Evolutionary conservation across 2,888 invertebrate genomes (phyloP), one percentile per base, ranked within the genome.

Genomic region (Biston stratarius): DNA sequence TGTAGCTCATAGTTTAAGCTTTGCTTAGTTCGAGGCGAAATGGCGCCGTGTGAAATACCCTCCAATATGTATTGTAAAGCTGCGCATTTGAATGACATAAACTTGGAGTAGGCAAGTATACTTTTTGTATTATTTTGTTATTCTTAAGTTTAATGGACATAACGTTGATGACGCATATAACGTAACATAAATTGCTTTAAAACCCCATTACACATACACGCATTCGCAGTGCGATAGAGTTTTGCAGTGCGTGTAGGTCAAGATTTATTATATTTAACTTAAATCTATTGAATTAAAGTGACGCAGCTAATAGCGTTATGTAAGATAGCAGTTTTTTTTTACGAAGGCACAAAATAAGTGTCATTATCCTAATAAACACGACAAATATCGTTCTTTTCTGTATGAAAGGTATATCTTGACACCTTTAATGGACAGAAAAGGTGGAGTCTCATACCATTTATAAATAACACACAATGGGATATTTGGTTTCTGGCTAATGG

Each of bases 401-500:
- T 33, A 57, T 56, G 47, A 38, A 49, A 38, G 52, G 48, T 40
- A 53, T 34, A 47, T 34, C 60, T 45, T 44, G 61, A 44, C 55
- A 57, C 55, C 45, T 51, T 9, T 64, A 62, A 66, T 61, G 63
- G 64, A 64, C 45, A 48, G 53, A 42, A 14, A 49, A 60, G 69
- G 61, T 63, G 74, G 63, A 64, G 64, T 58, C 73, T 69, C 47
- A 62, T 69, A 42, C 36, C 67, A 69, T 73, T 74, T 76, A 79
- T 74, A 73, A 77, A 78, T 77, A 78, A 66, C 72, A 55, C 47
- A 73, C 68, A 70, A 74, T 62, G 52, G 64, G 48, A 71, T 70
- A 77, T 82, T 72, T 63, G 69, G 75, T 80, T 67, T 40, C 63
- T 51, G 12, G 52, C 81, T 91, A 92, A 92, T 92, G 92, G 91